Base-by-base conservation (phyloP, 37 sponge, comb jelly and placozoan species). In the Oscarella lobularis region DNA sequence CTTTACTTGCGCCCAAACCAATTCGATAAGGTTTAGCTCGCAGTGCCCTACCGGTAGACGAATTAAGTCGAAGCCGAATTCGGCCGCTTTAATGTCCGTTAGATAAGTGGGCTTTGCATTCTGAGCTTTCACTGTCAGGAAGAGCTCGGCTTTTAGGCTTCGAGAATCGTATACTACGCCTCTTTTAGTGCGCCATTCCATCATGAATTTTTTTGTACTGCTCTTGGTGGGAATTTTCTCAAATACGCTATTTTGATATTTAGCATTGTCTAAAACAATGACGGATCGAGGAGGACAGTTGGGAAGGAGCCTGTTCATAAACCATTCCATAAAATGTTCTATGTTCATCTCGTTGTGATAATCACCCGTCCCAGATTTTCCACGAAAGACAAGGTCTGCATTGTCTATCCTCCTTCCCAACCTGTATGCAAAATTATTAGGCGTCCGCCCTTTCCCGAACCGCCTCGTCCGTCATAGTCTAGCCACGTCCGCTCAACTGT, bases 261-360 rank as follows among this genome's bases (percentile, higher is more conserved):
- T 4, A 20, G 71, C 71, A 20, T 68, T 68, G 71, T 68, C 31
- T 14, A 68, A 5, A 20, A 68, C 71, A 4, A 68, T 68, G 5
- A 68, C 71, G 5, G 71, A 68, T 34, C 31, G 5, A 5, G 29
- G 35, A 5, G 6, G 6, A 32, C 29, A 68, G 31, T 68, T 68
- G 5, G 71, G 71, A 68, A 68, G 71, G 5, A 68, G 71, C 6
- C 4, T 29, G 6, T 68, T 35, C 33, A 4, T 68, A 5, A 4
- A 20, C 71, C 71, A 68, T 14, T 68, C 31, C 31, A 29, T 4
- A 68, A 68, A 68, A 35, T 68, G 71, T 35, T 5, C 33, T 5
- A 5, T 14, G 31, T 68, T 68, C 71, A 68, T 20, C 33, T 68
- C 71, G 6, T 68, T 14, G 71, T 68, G 71, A 14, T 68, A 68